A percentile compares a stretch with the other conserved stretches of the same genome.
phyloP scores from a whole-genome alignment of 1,140 invertebrate species.

The Teleopsis dalmanni region DNA sequence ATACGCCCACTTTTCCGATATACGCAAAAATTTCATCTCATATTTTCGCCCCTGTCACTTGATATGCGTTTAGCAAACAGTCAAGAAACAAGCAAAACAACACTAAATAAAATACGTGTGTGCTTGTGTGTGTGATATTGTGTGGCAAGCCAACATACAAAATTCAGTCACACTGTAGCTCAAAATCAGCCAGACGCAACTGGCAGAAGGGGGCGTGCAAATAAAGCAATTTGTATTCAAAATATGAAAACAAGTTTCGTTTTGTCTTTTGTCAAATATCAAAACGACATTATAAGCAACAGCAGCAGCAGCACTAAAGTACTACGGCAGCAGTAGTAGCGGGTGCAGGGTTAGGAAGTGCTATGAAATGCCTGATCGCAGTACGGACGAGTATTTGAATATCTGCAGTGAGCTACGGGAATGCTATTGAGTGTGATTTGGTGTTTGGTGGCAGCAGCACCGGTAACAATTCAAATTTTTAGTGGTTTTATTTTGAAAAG shows the following conservation, averaged over 20 bases:
- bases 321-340: neutral
- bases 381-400: neutral
- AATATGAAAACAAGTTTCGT: slow-evolving; percentile 32
- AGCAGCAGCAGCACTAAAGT: neutral
- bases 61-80: no score
- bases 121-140: no score
- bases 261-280: slow-evolving; percentile 9
- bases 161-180: no score
- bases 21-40: no score
- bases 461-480: slow-evolving; percentile 4
- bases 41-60: no score
- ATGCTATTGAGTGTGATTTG: slow-evolving; percentile 1
- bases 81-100: no score
- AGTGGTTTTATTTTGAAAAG: no score
- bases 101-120: no score
- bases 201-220: slow-evolving; percentile 22
- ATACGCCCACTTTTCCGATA: no score
- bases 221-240: slow-evolving; percentile 45
- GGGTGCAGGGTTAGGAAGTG: neutral
- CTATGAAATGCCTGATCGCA: no score
- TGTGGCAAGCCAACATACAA: no score
- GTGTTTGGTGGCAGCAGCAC: neutral
- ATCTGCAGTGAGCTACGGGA: neutral
- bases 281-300: neutral
- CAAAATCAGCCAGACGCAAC: no score